Conservation (phyloP, 2,888 invertebrate species). For the Athetis lepigone region DNA sequence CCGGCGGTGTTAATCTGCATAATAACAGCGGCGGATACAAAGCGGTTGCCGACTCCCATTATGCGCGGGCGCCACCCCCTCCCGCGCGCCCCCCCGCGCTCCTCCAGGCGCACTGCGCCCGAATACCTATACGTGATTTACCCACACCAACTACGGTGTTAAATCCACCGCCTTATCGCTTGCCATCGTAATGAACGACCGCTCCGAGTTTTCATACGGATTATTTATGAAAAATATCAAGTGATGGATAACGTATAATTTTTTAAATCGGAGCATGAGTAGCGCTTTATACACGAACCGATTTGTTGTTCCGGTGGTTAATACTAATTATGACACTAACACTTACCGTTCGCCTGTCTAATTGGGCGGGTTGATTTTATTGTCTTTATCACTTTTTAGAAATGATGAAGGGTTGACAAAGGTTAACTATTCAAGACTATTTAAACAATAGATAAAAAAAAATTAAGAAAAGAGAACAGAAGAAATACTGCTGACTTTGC, state of each 20-base stretch:
- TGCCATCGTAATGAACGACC: constrained; percentile 76
- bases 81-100: constrained; percentile 62
- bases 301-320: constrained; percentile 39
- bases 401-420: background rate
- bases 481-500: constrained; percentile 44
- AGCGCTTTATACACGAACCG: constrained; percentile 26
- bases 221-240: constrained; percentile 67
- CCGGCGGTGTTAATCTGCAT: constrained; percentile 91
- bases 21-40: constrained; percentile 89
- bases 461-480: constrained; percentile 26
- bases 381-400: background rate
- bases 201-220: constrained; percentile 69
- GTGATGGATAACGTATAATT: constrained; percentile 64
- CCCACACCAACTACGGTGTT: constrained; percentile 70
- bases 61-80: constrained; percentile 88
- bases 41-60: constrained; percentile 88
- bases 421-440: background rate
- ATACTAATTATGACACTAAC: constrained; percentile 27
- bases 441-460: background rate
- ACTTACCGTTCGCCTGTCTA: constrained; percentile 17
- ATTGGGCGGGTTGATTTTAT: constrained; percentile 16
- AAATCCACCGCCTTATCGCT: constrained; percentile 78
- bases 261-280: constrained; percentile 43
- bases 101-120: constrained; percentile 63
- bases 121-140: constrained; percentile 65